Conservation (phyloP, 2,797 vertebrate species). For the Poecilia velifera region DNA sequence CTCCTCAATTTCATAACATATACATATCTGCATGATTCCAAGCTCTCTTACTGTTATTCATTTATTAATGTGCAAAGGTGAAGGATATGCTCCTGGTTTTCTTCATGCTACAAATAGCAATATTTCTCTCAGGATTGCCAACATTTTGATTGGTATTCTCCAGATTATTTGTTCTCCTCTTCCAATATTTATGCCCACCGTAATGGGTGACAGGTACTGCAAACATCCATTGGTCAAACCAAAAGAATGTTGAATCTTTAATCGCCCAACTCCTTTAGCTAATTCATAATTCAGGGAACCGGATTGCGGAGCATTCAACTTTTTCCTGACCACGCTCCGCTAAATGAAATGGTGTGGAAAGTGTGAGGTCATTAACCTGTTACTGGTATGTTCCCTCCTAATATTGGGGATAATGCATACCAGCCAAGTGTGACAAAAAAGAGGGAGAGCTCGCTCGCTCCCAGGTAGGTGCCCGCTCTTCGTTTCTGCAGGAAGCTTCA, state of each 20-base stretch:
- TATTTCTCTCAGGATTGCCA: conserved; percentile 54
- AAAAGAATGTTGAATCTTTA: conserved; percentile 77
- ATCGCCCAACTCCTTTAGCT: conserved; percentile 73
- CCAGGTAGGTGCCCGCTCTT: conserved; percentile 23
- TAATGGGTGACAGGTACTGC: conserved; percentile 67
- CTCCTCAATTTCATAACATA: conserved; percentile 15
- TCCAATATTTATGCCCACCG: conserved; percentile 78
- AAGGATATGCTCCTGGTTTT: conserved; percentile 39
- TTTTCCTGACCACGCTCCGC: conserved; percentile 70
- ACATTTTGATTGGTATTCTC: conserved; percentile 74
- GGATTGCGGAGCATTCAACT: conserved; percentile 74
- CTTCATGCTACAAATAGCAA: conserved; percentile 32
- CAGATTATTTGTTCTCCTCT: conserved; percentile 71
- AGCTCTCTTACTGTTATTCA: conserved; percentile 27
- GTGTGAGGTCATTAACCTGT: conserved; percentile 82
- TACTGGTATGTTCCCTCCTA: conserved; percentile 74
- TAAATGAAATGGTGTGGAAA: conserved; percentile 83
- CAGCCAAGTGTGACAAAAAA: conserved; percentile 73
- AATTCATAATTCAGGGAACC: conserved; percentile 84
- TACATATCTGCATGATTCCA: conserved; percentile 13
- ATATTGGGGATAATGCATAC: conserved; percentile 74
- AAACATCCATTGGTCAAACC: conserved; percentile 57
- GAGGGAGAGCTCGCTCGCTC: conserved; percentile 45
- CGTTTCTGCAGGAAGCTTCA: conserved; percentile 59
- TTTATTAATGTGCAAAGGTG: conserved; percentile 44